Conservation (phyloP, 2,797 vertebrate genomes). For the Apodemus agrarius region DNA sequence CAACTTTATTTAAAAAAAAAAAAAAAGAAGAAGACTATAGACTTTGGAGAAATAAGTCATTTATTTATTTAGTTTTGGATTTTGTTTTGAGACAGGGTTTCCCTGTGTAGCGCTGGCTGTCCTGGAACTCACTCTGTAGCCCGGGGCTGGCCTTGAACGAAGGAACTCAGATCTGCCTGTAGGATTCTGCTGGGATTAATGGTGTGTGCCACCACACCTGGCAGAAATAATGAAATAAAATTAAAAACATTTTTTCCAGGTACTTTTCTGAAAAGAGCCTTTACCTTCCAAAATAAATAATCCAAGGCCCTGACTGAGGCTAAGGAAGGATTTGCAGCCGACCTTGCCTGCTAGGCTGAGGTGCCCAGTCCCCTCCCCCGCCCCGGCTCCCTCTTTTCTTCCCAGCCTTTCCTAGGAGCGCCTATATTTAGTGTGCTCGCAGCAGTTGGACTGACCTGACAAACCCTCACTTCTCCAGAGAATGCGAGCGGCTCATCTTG, state of each 20-base stretch:
- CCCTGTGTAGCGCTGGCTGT: background rate
- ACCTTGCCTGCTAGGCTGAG: background rate
- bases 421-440: conserved; percentile 76
- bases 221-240: background rate
- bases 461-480: conserved; percentile 43
- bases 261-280: conserved; percentile 1
- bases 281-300: background rate
- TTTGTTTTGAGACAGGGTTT: background rate
- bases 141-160: background rate
- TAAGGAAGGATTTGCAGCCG: background rate
- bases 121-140: background rate
- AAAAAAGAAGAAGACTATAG: background rate
- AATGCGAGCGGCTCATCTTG: conserved; percentile 68
- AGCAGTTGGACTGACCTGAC: conserved; percentile 44
- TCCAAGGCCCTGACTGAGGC: rapidly evolving
- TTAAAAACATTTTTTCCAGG: background rate
- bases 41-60: background rate
- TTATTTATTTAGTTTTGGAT: background rate
- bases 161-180: background rate
- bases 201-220: background rate
- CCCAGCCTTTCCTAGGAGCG: conserved; percentile 30
- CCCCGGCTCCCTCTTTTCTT: background rate
- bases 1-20: background rate
- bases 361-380: background rate
- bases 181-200: background rate